Conservation (phyloP, 2,113 vertebrate species). For the Melanotaenia duboulayi region DNA sequence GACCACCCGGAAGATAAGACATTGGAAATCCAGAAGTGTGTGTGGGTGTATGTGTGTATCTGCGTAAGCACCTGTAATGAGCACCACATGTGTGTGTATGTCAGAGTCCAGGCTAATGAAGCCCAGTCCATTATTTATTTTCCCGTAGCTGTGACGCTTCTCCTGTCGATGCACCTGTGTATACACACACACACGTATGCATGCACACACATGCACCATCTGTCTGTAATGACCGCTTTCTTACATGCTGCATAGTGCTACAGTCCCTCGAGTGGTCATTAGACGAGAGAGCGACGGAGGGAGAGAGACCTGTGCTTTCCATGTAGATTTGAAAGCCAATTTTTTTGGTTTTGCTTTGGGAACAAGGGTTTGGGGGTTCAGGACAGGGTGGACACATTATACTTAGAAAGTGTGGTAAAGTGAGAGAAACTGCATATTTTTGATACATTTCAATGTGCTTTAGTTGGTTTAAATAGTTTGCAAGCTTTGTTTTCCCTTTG, state of each 20-base stretch:
- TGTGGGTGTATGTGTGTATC: conserved; percentile 52
- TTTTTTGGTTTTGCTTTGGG: conserved; percentile 57
- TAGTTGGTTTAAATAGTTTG: conserved; percentile 14
- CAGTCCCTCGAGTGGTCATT: conserved; percentile 86
- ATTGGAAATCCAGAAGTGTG: conserved; percentile 57
- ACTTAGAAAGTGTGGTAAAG: conserved; percentile 50
- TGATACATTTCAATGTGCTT: neutral
- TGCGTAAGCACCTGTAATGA: conserved; percentile 81
- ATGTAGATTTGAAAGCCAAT: conserved; percentile 52
- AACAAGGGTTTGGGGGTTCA: conserved; percentile 28
- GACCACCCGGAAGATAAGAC: conserved; percentile 79
- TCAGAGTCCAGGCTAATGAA: conserved; percentile 77
- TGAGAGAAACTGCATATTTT: conserved; percentile 30
- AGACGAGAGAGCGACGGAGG: conserved; percentile 71
- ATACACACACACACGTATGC: conserved; percentile 60
- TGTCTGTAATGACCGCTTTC: conserved; percentile 81
- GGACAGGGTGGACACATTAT: conserved; percentile 45
- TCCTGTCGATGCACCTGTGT: conserved; percentile 82
- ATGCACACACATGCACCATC: conserved; percentile 70
- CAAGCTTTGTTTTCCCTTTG: conserved; percentile 35
- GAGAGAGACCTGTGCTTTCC: conserved; percentile 66
- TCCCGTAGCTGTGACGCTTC: conserved; percentile 72
- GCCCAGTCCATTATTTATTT: conserved; percentile 82
- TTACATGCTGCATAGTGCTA: conserved; percentile 68
- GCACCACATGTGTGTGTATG: conserved; percentile 81